Conservation (phyloP, 2,113 vertebrate genomes). For the Marmota monax region DNA sequence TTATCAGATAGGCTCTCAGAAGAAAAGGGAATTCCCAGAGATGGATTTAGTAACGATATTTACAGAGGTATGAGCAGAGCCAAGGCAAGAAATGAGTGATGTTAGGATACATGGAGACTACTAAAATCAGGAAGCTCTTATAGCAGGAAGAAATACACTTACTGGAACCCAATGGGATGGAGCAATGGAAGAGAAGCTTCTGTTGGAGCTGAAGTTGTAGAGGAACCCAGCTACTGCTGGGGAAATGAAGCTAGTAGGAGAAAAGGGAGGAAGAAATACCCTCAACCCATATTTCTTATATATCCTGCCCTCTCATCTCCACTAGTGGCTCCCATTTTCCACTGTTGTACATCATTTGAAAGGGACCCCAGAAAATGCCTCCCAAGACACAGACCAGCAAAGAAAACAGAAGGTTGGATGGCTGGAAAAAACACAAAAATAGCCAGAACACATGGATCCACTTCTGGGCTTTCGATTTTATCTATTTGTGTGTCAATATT, state of each 20-base stretch:
- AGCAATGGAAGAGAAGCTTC: background rate
- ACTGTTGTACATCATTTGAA: background rate
- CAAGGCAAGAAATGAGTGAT: background rate
- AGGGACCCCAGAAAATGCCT: background rate
- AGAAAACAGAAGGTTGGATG: background rate
- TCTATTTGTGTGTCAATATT: background rate
- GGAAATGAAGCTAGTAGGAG: background rate
- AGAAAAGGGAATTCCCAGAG: background rate
- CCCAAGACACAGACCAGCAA: background rate
- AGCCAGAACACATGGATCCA: background rate
- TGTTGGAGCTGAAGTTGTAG: background rate
- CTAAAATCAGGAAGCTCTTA: background rate
- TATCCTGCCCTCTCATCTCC: background rate
- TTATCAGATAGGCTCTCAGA: background rate
- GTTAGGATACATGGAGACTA: background rate
- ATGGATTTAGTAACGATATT: background rate
- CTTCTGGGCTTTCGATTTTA: background rate
- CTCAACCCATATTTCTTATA: no score
- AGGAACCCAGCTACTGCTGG: background rate
- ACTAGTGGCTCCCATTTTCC: background rate
- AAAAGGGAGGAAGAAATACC: background rate
- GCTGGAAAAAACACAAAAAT: background rate
- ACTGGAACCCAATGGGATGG: background rate
- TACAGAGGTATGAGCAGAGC: background rate
- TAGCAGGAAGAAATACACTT: background rate